A percentile compares a stretch with the other conserved stretches of the same genome.
These are phyloP conservation scores for Platysteira castanea DNA, from an alignment of 2,113 vertebrate species.

Conservation along the genomic window DNA sequence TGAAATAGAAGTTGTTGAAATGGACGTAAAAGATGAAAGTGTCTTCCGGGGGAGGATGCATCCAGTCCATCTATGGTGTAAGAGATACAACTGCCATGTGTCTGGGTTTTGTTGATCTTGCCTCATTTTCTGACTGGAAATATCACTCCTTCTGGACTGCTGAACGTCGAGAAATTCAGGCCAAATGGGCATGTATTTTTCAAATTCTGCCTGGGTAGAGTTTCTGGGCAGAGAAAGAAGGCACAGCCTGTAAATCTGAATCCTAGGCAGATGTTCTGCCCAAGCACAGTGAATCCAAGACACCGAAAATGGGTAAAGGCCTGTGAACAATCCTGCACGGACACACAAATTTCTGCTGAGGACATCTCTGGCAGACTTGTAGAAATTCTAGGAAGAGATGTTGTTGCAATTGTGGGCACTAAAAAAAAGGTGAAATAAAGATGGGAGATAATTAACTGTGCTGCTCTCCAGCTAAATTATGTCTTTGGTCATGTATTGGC, in stretches of 20 bases:
- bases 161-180: background rate
- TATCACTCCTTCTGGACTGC: background rate
- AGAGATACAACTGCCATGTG: background rate
- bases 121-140: background rate
- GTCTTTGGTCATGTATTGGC: background rate
- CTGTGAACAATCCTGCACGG: background rate
- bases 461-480: background rate
- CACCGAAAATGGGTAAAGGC: background rate
- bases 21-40: background rate
- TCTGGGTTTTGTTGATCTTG: background rate
- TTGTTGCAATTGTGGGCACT: rapidly evolving
- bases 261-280: background rate
- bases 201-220: background rate
- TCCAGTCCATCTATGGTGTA: background rate
- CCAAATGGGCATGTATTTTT: background rate
- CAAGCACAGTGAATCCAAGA: background rate
- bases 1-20: background rate
- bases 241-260: background rate
- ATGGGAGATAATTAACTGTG: background rate
- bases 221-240: background rate
- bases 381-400: background rate
- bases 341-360: background rate
- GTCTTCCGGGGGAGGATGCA: background rate
- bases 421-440: background rate
- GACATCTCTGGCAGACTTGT: background rate